phyloP scores from a whole-genome alignment of 2,797 vertebrate genomes.

The Falco peregrinus region DNA sequence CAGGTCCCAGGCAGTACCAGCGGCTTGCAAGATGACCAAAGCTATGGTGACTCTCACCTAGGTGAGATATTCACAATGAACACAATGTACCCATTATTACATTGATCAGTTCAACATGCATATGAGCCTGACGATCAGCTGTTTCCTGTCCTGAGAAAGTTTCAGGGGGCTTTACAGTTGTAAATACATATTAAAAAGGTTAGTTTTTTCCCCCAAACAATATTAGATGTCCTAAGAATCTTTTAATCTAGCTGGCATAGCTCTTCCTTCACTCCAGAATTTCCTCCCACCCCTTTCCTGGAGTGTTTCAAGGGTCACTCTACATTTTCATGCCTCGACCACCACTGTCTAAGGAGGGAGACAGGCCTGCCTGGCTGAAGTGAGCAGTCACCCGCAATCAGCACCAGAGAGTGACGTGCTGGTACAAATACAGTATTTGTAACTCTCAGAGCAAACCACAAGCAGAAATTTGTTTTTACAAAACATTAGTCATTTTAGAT shows the following conservation, averaged over 20 bases:
- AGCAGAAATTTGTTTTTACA: conserved; percentile 21
- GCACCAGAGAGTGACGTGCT: fast-evolving
- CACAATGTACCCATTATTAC: background rate
- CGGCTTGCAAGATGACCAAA: background rate
- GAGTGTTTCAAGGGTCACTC: background rate
- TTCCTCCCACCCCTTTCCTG: background rate
- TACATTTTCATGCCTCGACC: fast-evolving
- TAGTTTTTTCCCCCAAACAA: background rate
- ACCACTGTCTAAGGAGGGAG: background rate
- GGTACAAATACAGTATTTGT: background rate
- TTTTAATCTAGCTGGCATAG: background rate
- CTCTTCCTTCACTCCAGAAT: background rate
- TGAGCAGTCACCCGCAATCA: fast-evolving
- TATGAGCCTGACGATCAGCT: background rate
- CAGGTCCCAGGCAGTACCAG: background rate
- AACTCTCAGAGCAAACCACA: background rate
- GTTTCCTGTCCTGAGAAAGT: background rate
- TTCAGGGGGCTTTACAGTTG: background rate
- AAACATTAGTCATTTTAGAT: conserved; percentile 44
- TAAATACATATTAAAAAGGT: background rate
- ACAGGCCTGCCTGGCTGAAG: background rate
- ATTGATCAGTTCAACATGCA: background rate
- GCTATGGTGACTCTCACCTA: background rate
- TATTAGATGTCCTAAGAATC: background rate
- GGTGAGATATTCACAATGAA: background rate